Base-by-base conservation (phyloP, 2,113 vertebrate species). In the Numida meleagris region DNA sequence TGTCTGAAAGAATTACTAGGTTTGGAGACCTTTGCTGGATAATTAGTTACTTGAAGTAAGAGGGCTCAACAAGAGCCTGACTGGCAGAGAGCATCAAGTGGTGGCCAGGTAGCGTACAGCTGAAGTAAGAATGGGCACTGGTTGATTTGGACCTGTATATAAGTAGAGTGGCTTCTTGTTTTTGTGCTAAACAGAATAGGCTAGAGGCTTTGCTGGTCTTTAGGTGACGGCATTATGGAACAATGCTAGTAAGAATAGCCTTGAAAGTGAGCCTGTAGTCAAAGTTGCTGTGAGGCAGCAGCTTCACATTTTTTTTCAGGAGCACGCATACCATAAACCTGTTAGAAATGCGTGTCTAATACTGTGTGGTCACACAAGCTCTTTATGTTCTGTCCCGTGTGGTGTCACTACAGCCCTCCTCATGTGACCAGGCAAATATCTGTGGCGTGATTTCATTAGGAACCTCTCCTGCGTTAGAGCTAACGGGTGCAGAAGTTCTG, bases 71-170 rank as follows among this genome's bases (percentile, higher is more conserved):
- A 58, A 34, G 62, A 45, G 27, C 11, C 40, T 51, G 27, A 33
- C 40, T 2, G 6, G 25, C 34, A 70, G 59, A 55, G 40, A 80
- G 9, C 24, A 27, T 68, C 62, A 45, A 50, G 40, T 36, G 21
- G 25, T 65, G 19, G 21, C 65, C 34, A n/a, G 40, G 59, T 3
- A 81, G 17, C 1, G 1, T 0, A 55, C 65, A 40, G 14, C 16
- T 76, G 55, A 48, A 57, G 25, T 48, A 67, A 24, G 63, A 63
- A 59, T 42, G 18, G 59, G 36, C 12, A 27, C 24, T 25, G 59
- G 4, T 59, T 61, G 36, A 82, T 57, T 29, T 43, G 25, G 19
- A 23, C 61, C 57, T 61, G 40, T 19, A 31, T 10, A 6, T 63
- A 25, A 55, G 62, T 45, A 27, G 36, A 16, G 2, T 21, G 42